phyloP scores from a whole-genome alignment of 1,140 invertebrate genomes.

The Drosophila arawakana region DNA sequence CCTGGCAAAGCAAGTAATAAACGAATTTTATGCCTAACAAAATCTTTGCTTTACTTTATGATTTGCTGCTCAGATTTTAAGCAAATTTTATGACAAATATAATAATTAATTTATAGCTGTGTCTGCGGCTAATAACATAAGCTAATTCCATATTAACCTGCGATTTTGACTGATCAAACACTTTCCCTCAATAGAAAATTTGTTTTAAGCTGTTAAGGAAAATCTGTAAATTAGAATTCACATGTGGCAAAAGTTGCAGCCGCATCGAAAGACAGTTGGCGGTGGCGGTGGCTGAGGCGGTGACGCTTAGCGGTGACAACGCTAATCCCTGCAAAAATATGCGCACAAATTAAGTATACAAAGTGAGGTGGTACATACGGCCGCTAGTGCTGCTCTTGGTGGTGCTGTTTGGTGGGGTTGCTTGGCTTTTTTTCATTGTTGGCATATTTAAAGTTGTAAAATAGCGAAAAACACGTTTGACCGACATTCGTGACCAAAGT shows the following conservation, averaged over 20 bases:
- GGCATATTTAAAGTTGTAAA: conserved; percentile 83
- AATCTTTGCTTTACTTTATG: background rate
- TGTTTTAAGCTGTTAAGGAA: conserved; percentile 27
- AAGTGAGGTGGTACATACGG: conserved; percentile 27
- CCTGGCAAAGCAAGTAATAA: background rate
- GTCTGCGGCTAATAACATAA: background rate
- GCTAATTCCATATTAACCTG: conserved; percentile 28
- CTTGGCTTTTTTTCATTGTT: conserved; percentile 58
- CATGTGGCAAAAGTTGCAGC: conserved; percentile 33
- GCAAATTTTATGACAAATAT: background rate
- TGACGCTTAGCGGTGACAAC: conserved; percentile 52
- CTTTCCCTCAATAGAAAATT: conserved; percentile 36
- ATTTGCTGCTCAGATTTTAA: background rate
- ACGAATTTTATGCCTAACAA: background rate
- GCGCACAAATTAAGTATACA: conserved; percentile 79
- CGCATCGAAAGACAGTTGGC: conserved; percentile 52
- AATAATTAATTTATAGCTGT: conserved; percentile 19
- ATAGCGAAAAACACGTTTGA: conserved; percentile 82
- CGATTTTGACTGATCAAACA: conserved; percentile 26
- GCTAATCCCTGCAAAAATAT: conserved; percentile 79
- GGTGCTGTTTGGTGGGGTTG: conserved; percentile 18
- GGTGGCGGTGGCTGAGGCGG: conserved; percentile 14
- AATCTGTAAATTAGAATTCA: conserved; percentile 51
- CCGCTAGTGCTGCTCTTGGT: conserved; percentile 1
- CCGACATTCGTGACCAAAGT: conserved; percentile 82